phyloP scores from a whole-genome alignment of 2,888 invertebrate genomes.

The Ditula angustiorana region DNA sequence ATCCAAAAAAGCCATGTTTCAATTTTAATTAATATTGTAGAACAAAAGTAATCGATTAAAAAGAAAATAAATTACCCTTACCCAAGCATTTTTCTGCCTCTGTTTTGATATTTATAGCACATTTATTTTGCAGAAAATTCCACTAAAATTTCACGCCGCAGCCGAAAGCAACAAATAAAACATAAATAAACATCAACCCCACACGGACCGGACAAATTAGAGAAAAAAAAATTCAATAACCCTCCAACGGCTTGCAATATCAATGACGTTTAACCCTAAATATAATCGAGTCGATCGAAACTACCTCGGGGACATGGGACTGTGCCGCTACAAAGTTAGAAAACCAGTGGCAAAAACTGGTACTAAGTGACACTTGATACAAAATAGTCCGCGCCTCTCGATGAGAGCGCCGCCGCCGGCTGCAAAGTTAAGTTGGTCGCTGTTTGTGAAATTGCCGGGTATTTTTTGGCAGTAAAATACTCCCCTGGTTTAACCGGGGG shows the following conservation, averaged over 20 bases:
- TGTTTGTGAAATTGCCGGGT: slow-evolving; percentile 79
- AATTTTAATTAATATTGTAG: no score
- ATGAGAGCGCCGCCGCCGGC: neutral
- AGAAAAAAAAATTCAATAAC: slow-evolving; percentile 77
- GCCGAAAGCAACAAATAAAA: slow-evolving; percentile 64
- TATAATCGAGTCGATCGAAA: slow-evolving; percentile 83
- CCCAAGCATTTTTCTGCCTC: no score
- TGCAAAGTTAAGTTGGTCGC: slow-evolving; percentile 36
- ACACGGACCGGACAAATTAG: slow-evolving; percentile 79
- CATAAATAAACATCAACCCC: slow-evolving; percentile 69
- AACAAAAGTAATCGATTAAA: no score
- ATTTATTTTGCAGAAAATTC: no score
- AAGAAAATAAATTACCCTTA: no score
- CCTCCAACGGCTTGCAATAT: slow-evolving; percentile 78
- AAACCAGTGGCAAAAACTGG: neutral
- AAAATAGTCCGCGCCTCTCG: neutral
- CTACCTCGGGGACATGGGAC: slow-evolving; percentile 82
- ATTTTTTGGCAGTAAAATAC: slow-evolving; percentile 61
- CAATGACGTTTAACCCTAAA: slow-evolving; percentile 85
- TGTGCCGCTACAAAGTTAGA: slow-evolving; percentile 49
- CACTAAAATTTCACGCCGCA: slow-evolving; percentile 37
- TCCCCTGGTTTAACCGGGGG: slow-evolving; percentile 39
- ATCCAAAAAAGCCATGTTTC: no score
- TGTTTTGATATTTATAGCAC: no score
- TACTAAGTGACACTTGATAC: slow-evolving; percentile 3